These are phyloP conservation scores for Eupleurogrammus muticus DNA, from an alignment of 2,797 vertebrate species.

Conservation along the genomic window DNA sequence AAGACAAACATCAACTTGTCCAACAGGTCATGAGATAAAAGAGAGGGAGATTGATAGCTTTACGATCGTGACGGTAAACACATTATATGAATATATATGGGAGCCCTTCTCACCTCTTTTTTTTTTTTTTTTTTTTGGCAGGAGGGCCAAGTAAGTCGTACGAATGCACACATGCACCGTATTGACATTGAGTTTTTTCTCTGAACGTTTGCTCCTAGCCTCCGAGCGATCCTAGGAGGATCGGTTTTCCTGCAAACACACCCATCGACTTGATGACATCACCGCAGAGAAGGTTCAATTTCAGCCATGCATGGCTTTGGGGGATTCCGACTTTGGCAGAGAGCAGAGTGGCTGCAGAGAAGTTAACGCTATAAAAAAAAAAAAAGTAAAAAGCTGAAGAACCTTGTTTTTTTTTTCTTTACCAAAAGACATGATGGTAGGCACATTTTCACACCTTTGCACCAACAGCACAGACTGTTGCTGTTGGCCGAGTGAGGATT, in stretches of 20 bases:
- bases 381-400: constrained; percentile 22
- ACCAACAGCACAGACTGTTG: constrained; percentile 29
- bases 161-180: constrained; percentile 11
- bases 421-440: constrained; percentile 23
- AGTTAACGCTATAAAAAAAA: constrained; percentile 31
- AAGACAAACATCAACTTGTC: constrained; percentile 61
- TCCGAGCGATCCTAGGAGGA: constrained; percentile 60
- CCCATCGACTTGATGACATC: constrained; percentile 75
- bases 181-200: constrained; percentile 29
- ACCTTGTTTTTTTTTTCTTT: constrained; percentile 43
- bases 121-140: no score
- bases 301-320: constrained; percentile 68
- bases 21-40: constrained; percentile 18
- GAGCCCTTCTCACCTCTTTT: neutral
- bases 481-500: no score
- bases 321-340: constrained; percentile 75
- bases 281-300: constrained; percentile 67
- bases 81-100: neutral
- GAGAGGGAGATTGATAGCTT: neutral
- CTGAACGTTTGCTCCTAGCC: constrained; percentile 19
- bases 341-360: constrained; percentile 35
- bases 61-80: neutral
- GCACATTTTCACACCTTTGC: constrained; percentile 56
- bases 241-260: constrained; percentile 75
- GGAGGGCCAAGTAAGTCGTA: constrained; percentile 8